Conservation (phyloP, 2,888 invertebrate genomes). For the Drosophila leonis region DNA sequence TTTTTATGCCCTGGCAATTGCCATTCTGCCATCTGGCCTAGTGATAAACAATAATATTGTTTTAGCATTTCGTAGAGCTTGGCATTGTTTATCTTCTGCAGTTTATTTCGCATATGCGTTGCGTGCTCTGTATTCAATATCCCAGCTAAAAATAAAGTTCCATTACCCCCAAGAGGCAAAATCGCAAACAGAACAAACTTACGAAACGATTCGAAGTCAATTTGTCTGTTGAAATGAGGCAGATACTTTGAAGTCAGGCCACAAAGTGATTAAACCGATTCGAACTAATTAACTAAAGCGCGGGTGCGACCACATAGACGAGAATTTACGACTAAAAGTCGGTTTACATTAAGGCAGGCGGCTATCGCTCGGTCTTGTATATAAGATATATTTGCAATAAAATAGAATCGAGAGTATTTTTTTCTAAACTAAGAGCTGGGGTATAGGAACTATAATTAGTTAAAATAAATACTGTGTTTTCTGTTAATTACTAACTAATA, state of each 20-base stretch:
- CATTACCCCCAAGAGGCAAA: not conserved
- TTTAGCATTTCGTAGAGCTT: conserved; percentile 1
- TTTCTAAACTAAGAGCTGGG: not conserved
- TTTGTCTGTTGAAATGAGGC: not conserved
- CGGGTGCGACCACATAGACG: conserved; percentile 5
- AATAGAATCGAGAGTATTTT: not conserved
- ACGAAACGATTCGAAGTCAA: not conserved
- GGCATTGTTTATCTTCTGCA: conserved; percentile 6
- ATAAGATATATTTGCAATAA: conserved; percentile 4
- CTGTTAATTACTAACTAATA: not conserved
- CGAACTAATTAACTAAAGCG: conserved; percentile 6
- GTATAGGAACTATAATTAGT: not conserved
- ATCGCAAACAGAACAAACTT: not conserved
- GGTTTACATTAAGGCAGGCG: not conserved
- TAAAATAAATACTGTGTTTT: not conserved
- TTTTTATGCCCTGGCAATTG: not conserved
- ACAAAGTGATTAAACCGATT: conserved; percentile 4
- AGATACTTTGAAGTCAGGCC: conserved; percentile 10
- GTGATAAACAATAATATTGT: conserved; percentile 7
- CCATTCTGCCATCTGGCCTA: not conserved
- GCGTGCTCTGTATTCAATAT: conserved; percentile 6
- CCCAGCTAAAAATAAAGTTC: not conserved
- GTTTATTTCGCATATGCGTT: conserved; percentile 3
- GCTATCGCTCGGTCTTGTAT: not conserved
- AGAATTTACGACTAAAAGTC: not conserved